These are phyloP conservation scores for Caradrina clavipalpis DNA, from an alignment of 2,888 invertebrate species.

Conservation along the genomic window DNA sequence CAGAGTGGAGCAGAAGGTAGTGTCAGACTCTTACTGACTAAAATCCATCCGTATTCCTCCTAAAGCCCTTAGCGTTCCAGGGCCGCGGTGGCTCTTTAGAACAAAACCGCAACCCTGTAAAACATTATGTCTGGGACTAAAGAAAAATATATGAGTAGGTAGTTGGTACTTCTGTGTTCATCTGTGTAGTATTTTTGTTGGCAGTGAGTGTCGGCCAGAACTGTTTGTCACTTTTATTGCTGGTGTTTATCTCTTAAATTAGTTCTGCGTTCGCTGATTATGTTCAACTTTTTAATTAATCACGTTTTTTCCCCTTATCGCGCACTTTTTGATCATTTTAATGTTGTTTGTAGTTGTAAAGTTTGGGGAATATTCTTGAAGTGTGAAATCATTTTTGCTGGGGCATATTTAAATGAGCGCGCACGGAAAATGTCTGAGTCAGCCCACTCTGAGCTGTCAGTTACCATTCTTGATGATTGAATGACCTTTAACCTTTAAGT, in stretches of 20 bases:
- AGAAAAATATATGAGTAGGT: not conserved
- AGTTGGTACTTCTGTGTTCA: conserved; percentile 31
- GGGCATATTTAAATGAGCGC: not conserved
- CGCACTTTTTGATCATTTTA: conserved; percentile 46
- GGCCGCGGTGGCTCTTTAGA: too few relatives aligned
- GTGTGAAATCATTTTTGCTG: not conserved
- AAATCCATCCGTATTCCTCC: too few relatives aligned
- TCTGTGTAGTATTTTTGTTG: conserved; percentile 21
- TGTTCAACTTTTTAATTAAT: conserved; percentile 63
- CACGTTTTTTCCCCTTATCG: conserved; percentile 53
- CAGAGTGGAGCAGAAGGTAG: too few relatives aligned
- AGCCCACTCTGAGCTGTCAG: too few relatives aligned
- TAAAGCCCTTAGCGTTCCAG: too few relatives aligned
- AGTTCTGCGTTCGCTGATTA: conserved; percentile 62
- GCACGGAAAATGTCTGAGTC: not conserved
- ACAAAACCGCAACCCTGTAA: too few relatives aligned
- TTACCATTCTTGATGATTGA: too few relatives aligned
- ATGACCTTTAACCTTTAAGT: too few relatives aligned
- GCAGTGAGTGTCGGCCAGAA: conserved; percentile 45
- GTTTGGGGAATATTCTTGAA: conserved; percentile 29
- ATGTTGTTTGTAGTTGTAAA: conserved; percentile 48
- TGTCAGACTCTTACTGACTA: too few relatives aligned
- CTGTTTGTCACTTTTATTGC: conserved; percentile 65
- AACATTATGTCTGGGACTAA: not conserved
- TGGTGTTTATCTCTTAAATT: conserved; percentile 66